Percentiles rank a stretch among this genome's conserved stretches.
These are phyloP conservation scores for Proisotoma minuta DNA, from an alignment of 2,888 invertebrate genomes.

Conservation along the genomic window DNA sequence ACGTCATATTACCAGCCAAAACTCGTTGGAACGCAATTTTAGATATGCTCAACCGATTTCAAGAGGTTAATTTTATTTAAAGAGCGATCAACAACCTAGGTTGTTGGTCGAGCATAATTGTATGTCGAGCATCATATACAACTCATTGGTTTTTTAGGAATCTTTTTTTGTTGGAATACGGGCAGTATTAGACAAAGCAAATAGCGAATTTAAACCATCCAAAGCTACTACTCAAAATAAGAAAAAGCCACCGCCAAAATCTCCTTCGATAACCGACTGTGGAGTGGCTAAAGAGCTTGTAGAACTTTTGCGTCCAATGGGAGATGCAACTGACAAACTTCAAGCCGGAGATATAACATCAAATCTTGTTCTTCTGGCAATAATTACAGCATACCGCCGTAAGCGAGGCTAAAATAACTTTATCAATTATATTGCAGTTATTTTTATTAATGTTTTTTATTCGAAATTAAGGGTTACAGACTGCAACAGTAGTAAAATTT, in stretches of 20 bases:
- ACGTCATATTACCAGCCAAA: not conserved
- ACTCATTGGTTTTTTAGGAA: not conserved
- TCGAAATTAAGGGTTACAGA: too few species aligned
- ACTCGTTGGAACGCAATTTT: conserved; percentile 5
- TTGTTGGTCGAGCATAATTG: not conserved
- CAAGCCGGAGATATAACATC: not conserved
- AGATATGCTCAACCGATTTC: conserved; percentile 2
- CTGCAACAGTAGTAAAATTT: too few species aligned
- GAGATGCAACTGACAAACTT: conserved; percentile 8
- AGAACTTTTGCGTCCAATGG: not conserved
- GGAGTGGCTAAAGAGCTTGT: not conserved
- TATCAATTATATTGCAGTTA: too few species aligned
- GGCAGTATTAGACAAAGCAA: not conserved
- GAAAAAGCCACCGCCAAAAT: conserved; percentile 5
- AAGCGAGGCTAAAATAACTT: too few species aligned
- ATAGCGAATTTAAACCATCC: conserved; percentile 2
- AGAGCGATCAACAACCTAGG: not conserved
- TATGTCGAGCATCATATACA: not conserved
- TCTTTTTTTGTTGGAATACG: not conserved
- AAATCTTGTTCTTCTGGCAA: conserved; percentile 2
- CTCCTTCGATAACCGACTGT: not conserved
- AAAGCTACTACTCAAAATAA: not conserved
- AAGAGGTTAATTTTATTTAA: not conserved
- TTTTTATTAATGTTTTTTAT: too few species aligned
- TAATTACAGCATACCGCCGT: not conserved